Base-by-base conservation (phyloP, 1,140 invertebrate species). In the Episyrphus balteatus region DNA sequence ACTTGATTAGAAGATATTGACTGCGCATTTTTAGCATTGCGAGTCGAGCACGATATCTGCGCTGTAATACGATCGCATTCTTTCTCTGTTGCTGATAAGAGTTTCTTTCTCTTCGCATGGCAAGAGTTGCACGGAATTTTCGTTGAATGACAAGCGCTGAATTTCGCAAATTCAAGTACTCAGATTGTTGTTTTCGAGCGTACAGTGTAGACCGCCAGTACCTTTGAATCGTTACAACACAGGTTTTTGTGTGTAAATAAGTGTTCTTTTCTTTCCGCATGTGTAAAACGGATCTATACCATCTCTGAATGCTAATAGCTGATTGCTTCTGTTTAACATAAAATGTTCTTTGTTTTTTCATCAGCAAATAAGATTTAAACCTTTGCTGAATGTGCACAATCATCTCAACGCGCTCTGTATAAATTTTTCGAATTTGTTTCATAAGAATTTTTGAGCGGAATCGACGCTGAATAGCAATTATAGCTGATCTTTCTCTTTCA, bases 51-150 rank as follows among this genome's bases (percentile, higher is more conserved):
- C 70, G 72, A 57, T 67, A 81, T 47, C 66, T 70, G 2, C 46
- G 52, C 56, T 83, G 80, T n/a, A 82, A 52, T 0, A 54, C 39
- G 13, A 71, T 51, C 19, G 62, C 62, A 9, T 70, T 61, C 12
- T 52, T 14, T 5, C 68, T 66, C 15, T 72, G 48, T 17, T 50
- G 46, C 14, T 71, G 52, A 55, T 70, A 81, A 6, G 56, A 30
- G 2, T 9, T 26, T 1, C 55, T 54, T 8, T 56, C 49, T 19
- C 51, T 42, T 26, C 48, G 58, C 48, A 60, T 60, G 2, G 44
- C 19, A n/a, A 56, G 10, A 13, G 58, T 55, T 5, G 58, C 54
- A 45, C 59, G 61, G 56, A 70, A 66, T 54, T 53, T 61, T 0
- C 33, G 34, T 51, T 77, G 74, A n/a, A 77, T 47, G 0, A 51